Base-by-base conservation (phyloP, 2,888 invertebrate species). In the Andrena chrysosceles region DNA sequence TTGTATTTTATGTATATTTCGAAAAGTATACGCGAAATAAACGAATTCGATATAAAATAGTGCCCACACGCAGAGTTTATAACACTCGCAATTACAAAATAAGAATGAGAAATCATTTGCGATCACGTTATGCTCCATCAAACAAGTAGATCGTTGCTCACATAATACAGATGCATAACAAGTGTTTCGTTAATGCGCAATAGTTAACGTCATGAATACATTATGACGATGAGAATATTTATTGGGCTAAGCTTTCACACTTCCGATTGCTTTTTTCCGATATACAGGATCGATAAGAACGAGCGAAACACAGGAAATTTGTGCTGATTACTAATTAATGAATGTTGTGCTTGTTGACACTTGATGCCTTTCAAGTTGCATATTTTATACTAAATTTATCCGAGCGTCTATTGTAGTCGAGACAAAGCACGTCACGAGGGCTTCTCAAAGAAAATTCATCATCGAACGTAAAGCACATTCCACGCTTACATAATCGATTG, bases 401-500 rank as follows among this genome's bases (percentile, higher is more conserved):
- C 20, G 10, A 31, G 16, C 20, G n/a, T 35, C 8, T 16, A 10
- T 68, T 2, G 20, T 10, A 13, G n/a, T 31, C 64, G 16, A n/a
- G 42, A 48, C 52, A 62, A 26, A 52, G 54, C 13, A 5, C 31
- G 10, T 42, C 16, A 20, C 1, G n/a, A 60, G 68, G 59, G 42
- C 20, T 1, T 26, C 31, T n/a, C 13, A 16, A 31, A 72, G 35
- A 75, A 60, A 77, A 66, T 64, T 56, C 7, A 60, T 64, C 33
- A 81, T 69, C 66, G 23, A 77, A 52, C 66, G 52, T 35, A 52
- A 68, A 76, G 70, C 49, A 56, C 69, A 67, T 84, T 84, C 76
- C 67, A 8, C 13, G 49, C 26, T 87, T 86, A 77, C 64, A 35
- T 86, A 87, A 86, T 76, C 52, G 42, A 69, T 64, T 69, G 77